Percentiles rank a stretch among this genome's conserved stretches.
These are phyloP conservation scores for Romanogobio albipinnatus DNA, from an alignment of 2,113 vertebrate genomes.

Conservation along the genomic window DNA sequence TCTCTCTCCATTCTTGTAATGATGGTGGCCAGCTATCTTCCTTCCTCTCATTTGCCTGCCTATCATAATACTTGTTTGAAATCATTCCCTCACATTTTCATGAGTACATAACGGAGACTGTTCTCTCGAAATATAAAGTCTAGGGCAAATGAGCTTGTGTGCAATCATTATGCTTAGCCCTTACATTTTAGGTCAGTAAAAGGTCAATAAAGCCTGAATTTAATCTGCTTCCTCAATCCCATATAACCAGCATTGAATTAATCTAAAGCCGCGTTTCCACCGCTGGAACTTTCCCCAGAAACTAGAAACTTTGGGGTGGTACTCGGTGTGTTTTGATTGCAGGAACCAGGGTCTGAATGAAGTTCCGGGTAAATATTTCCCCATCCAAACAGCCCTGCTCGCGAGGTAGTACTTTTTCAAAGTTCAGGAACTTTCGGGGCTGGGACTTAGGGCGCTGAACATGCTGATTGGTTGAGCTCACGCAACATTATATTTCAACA, in stretches of 20 bases:
- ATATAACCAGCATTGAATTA: neutral
- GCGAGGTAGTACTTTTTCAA: too few relatives aligned
- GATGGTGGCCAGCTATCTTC: neutral
- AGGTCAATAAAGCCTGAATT: neutral
- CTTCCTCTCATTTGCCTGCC: neutral
- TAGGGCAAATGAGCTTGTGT: neutral
- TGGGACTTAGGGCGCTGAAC: too few relatives aligned
- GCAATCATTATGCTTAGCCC: too few relatives aligned
- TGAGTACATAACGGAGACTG: neutral
- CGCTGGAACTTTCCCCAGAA: too few relatives aligned
- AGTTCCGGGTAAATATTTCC: too few relatives aligned
- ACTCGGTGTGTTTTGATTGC: too few relatives aligned
- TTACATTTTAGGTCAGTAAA: neutral
- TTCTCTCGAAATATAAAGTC: neutral
- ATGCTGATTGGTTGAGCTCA: too few relatives aligned
- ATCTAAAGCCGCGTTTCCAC: neutral
- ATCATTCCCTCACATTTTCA: neutral
- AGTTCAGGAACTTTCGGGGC: too few relatives aligned
- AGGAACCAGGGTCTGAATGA: too few relatives aligned
- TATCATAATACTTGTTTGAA: conserved; percentile 5
- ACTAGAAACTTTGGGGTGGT: too few relatives aligned
- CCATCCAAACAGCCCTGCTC: too few relatives aligned
- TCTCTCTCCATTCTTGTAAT: neutral
- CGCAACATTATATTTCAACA: too few relatives aligned
- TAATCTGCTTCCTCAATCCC: neutral